Evolutionary conservation across 2,113 vertebrate species (phyloP).

Genomic region (Proteles cristata): DNA sequence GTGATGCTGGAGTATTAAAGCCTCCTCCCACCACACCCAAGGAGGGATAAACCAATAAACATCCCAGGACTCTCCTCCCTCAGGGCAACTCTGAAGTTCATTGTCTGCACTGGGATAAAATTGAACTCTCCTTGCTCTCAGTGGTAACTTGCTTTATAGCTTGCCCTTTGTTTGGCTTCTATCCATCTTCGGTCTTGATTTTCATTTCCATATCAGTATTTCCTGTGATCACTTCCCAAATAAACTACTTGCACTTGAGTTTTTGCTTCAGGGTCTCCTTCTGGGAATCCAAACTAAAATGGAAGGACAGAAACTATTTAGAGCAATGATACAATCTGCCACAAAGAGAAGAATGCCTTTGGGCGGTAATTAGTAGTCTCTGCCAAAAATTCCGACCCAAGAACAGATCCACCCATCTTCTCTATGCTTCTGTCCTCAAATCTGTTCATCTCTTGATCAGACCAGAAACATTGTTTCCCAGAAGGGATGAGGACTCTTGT

Average conservation of each 20-base stretch:
- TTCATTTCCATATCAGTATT: neutral
- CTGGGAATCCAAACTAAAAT: neutral
- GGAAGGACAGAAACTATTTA: conserved; percentile 19
- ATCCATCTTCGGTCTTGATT: neutral
- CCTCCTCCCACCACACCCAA: neutral
- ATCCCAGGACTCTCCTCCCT: neutral
- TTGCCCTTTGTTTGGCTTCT: neutral
- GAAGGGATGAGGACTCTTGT: neutral
- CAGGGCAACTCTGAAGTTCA: neutral
- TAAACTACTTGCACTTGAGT: neutral
- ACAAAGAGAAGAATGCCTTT: neutral
- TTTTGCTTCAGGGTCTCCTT: neutral
- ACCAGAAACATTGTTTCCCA: neutral
- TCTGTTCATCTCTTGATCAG: neutral
- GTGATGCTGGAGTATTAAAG: neutral
- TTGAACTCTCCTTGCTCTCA: neutral
- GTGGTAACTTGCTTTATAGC: neutral
- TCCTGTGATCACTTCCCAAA: neutral
- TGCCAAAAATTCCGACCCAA: neutral
- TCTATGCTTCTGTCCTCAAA: neutral
- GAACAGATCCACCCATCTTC: neutral
- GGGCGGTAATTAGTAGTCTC: neutral
- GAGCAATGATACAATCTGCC: neutral
- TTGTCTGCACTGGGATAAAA: neutral
- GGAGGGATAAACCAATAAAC: neutral